These are phyloP conservation scores for Eubasilissa regina DNA, from an alignment of 1,140 invertebrate genomes.

Conservation along the genomic window DNA sequence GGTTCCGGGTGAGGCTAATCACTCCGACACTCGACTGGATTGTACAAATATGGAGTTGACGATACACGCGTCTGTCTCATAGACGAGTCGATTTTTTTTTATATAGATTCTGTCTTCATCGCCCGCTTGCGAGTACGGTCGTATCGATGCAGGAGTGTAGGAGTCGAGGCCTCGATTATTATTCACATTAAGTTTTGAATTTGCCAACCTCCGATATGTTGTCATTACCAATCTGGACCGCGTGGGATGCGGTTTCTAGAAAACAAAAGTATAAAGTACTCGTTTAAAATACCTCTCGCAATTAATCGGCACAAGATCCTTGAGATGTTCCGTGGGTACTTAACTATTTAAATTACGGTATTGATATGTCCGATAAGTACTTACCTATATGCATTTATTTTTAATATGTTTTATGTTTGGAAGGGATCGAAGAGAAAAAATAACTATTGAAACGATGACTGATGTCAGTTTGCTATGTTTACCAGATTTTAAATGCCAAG, in stretches of 20 bases:
- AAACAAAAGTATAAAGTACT: conserved; percentile 41
- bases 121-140: conserved; percentile 16
- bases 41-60: conserved; percentile 53
- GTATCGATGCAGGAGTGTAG: conserved; percentile 38
- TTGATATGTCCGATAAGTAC: too few species aligned
- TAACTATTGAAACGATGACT: too few species aligned
- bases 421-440: too few species aligned
- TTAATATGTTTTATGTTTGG: too few species aligned
- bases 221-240: conserved; percentile 37
- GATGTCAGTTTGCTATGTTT: too few species aligned
- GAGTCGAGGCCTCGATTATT: conserved; percentile 55
- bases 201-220: conserved; percentile 9
- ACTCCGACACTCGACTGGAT: conserved; percentile 42
- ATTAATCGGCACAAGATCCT: conserved; percentile 19
- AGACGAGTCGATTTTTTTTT: background rate
- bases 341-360: too few species aligned
- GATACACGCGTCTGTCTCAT: conserved; percentile 12
- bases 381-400: too few species aligned
- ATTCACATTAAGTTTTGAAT: conserved; percentile 44
- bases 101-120: background rate
- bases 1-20: conserved; percentile 52
- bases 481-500: too few species aligned
- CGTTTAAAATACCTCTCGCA: conserved; percentile 2
- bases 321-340: background rate
- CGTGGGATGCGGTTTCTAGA: conserved; percentile 39